Evolutionary conservation across 2,888 invertebrate genomes (phyloP).

Genomic region (Tetranychus piercei): DNA sequence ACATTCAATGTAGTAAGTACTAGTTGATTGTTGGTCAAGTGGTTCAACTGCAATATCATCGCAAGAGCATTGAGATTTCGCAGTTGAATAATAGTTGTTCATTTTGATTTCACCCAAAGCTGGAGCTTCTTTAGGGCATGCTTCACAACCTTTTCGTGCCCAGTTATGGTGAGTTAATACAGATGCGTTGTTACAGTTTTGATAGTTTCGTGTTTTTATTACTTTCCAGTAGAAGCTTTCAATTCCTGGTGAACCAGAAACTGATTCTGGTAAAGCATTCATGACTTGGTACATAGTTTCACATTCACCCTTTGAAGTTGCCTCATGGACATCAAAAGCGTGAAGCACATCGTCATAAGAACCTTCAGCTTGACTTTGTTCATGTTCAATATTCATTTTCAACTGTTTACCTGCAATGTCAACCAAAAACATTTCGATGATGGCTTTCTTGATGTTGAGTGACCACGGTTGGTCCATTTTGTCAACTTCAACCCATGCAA

Average conservation of each 20-base stretch:
- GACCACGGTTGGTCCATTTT: slow-evolving; percentile 31
- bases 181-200: slow-evolving; percentile 29
- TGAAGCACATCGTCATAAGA: not conserved
- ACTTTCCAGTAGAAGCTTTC: slow-evolving; percentile 26
- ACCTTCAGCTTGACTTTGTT: not conserved
- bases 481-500: slow-evolving; percentile 27
- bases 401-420: slow-evolving; percentile 29
- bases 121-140: not conserved
- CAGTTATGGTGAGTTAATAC: slow-evolving; percentile 26
- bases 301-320: slow-evolving; percentile 27
- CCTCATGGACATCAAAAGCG: slow-evolving; percentile 16
- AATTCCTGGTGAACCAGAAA: slow-evolving; percentile 17
- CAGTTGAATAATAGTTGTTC: not conserved
- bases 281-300: slow-evolving; percentile 27
- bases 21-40: slow-evolving; percentile 24
- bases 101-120: not conserved
- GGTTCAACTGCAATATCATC: slow-evolving; percentile 20
- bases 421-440: slow-evolving; percentile 31
- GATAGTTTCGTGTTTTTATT: slow-evolving; percentile 27
- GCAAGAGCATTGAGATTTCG: not conserved
- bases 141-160: slow-evolving; percentile 21
- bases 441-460: slow-evolving; percentile 34
- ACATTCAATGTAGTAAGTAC: slow-evolving; percentile 22
- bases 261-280: slow-evolving; percentile 21
- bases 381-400: not conserved